Evolutionary conservation across 2,888 invertebrate genomes (phyloP).

Genomic region (Aphidius colemani): DNA sequence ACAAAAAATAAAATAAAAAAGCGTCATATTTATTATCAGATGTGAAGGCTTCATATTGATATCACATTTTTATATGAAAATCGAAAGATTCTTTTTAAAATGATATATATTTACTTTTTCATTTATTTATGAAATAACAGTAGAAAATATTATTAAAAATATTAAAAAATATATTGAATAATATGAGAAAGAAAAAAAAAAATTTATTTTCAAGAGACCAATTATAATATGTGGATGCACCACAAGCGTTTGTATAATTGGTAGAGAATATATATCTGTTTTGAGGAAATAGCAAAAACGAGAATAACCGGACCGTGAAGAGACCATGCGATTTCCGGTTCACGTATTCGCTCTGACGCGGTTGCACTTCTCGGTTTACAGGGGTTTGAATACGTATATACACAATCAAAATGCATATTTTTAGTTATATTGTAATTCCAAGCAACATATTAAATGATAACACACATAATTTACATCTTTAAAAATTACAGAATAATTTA

Average conservation of each 20-base stretch:
- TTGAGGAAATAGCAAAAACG: constrained; percentile 46
- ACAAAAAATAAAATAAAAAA: too few relatives aligned
- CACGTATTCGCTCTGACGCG: constrained; percentile 46
- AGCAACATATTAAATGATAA: too few relatives aligned
- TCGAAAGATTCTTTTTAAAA: constrained; percentile 4
- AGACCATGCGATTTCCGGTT: constrained; percentile 45
- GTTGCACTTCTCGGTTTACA: constrained; percentile 29
- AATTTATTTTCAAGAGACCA: constrained; percentile 13
- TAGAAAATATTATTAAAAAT: not conserved
- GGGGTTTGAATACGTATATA: not conserved
- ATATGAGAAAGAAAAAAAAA: not conserved
- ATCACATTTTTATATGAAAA: not conserved
- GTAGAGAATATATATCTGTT: constrained; percentile 40
- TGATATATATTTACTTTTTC: not conserved
- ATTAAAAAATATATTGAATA: too few relatives aligned
- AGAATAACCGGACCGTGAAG: constrained; percentile 33
- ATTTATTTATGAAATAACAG: not conserved
- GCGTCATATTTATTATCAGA: too few relatives aligned
- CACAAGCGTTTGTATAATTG: constrained; percentile 52
- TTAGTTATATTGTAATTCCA: too few relatives aligned
- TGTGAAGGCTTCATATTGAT: too few relatives aligned
- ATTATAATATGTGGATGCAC: constrained; percentile 32
- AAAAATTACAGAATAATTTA: too few relatives aligned
- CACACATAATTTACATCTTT: too few relatives aligned
- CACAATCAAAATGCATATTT: not conserved